A percentile compares a stretch with the other conserved stretches of the same genome.
Conservation (phyloP, 2,888 invertebrate genomes). For the Thera britannica region DNA sequence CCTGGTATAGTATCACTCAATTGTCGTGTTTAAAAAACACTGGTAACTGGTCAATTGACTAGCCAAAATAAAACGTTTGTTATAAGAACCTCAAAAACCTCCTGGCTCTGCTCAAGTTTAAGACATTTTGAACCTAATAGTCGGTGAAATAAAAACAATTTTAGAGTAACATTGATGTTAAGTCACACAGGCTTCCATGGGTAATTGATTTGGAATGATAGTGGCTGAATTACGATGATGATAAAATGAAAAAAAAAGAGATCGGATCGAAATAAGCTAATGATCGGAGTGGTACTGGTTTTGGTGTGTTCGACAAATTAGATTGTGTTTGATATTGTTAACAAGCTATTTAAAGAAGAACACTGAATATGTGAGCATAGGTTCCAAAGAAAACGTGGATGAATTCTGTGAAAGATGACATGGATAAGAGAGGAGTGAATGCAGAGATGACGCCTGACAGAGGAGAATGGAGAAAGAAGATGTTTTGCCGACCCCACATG, state of each 20-base stretch:
- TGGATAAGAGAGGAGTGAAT: no score
- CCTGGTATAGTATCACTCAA: no score
- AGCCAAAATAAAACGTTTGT: no score
- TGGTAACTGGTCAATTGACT: no score
- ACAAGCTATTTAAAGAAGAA: neutral
- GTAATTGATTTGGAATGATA: conserved; percentile 31
- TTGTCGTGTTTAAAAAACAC: no score
- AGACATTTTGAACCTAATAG: neutral
- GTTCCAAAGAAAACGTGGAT: no score
- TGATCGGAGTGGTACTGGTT: conserved; percentile 27
- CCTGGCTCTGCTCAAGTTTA: neutral
- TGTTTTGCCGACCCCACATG: no score
- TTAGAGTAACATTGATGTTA: neutral
- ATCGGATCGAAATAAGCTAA: conserved; percentile 33
- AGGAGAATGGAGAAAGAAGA: no score
- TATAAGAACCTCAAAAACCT: no score
- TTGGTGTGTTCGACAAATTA: conserved; percentile 5
- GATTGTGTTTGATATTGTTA: neutral
- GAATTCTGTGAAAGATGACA: no score
- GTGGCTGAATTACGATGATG: conserved; percentile 32
- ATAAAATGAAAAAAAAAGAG: conserved; percentile 13
- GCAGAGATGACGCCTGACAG: no score
- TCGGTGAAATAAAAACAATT: neutral
- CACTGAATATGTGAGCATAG: no score
- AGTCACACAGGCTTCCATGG: conserved; percentile 3